Base-by-base conservation (phyloP, 2,888 invertebrate genomes). In the Sphaeridia pumilis region DNA sequence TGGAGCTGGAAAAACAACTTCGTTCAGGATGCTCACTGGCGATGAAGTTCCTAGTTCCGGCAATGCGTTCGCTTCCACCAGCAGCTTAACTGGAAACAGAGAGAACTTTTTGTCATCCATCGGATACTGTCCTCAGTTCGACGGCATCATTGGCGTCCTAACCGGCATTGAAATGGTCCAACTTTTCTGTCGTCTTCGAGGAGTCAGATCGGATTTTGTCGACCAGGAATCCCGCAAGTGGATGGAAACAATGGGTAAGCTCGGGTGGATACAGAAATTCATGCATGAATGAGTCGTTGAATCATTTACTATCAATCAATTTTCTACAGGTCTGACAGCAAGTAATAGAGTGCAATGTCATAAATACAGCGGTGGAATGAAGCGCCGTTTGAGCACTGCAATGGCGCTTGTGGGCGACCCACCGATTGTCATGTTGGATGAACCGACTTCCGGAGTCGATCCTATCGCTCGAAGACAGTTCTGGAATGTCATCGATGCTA, bases 81-180 rank as follows among this genome's bases (percentile, higher is more conserved):
- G 64, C 49, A 66, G 63, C 56, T 58, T 71, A 24, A 44, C 41
- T 3, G 47, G 46, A 26, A 44, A 64, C n/a, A 21, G 38, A 21
- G 45, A 41, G 10, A 2, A 34, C 12, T 56, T 43, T 25, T 27
- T 56, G 7, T 10, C 28, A 2, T 52, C 49, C 34, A 60, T 64
- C 43, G 62, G 60, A 2, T 64, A 64, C 31, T 64, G 93, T 70
- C 92, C 93, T 0, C 93, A 93, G 74, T 82, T 82, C 69, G 82
- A 84, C 71, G 87, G 87, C 0, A 70, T 92, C 38, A 83, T 88
- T 66, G 78, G 76, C 49, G 81, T 81, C 65, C 75, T 87, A 67
- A 84, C 86, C 10, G 83, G 86, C 0, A 72, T 75, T 52, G 81
- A 89, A 68, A 83, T 84, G 67, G 71, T 93, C 45, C 71, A 70